Percentiles rank a stretch among this genome's conserved stretches.
phyloP scores from a whole-genome alignment of 2,888 invertebrate genomes.

The Nysson spinosus region DNA sequence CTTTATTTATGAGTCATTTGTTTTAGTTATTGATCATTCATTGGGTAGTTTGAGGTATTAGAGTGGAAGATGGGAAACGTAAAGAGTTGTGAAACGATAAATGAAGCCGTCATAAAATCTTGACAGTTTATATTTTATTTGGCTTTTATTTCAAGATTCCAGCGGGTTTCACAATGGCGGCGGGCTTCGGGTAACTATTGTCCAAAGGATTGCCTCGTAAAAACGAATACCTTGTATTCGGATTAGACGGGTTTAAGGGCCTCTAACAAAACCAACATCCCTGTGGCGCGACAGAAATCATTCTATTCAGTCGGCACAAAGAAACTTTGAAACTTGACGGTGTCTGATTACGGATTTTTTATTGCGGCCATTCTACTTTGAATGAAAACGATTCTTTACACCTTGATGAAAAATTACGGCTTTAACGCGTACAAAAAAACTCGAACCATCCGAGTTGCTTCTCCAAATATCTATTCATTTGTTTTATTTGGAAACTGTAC shows the following conservation, averaged over 20 bases:
- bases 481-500: too few relatives aligned
- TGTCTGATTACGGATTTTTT: conserved; percentile 41
- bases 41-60: too few relatives aligned
- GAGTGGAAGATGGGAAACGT: too few relatives aligned
- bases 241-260: conserved; percentile 53
- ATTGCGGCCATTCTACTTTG: conserved; percentile 3
- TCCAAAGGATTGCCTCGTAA: conserved; percentile 53
- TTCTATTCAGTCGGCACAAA: conserved; percentile 22
- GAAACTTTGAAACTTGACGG: conserved; percentile 29
- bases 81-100: too few relatives aligned
- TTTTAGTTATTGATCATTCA: too few relatives aligned
- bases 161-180: conserved; percentile 15
- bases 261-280: conserved; percentile 33
- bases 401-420: too few relatives aligned
- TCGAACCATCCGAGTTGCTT: too few relatives aligned
- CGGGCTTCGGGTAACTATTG: conserved; percentile 33
- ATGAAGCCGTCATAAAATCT: too few relatives aligned
- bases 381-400: conserved; percentile 8
- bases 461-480: too few relatives aligned
- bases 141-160: conserved; percentile 27
- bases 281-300: conserved; percentile 32
- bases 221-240: conserved; percentile 55
- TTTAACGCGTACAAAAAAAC: too few relatives aligned
- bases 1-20: too few relatives aligned
- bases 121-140: conserved; percentile 5